Conservation (phyloP, 2,888 invertebrate genomes). For the Trachelus tabidus region DNA sequence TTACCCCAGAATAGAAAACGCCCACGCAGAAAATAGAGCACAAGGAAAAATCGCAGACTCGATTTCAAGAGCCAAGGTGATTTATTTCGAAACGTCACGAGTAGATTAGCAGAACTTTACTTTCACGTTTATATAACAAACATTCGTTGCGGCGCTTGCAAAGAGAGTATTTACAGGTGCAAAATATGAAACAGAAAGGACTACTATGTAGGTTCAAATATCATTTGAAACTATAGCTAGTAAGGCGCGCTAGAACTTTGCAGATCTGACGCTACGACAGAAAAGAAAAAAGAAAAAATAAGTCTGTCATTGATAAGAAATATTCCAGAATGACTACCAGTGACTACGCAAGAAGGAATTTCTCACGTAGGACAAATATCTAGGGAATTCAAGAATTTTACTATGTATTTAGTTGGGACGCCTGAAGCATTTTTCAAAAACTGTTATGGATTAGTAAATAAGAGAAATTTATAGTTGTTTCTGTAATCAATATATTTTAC, state of each 20-base stretch:
- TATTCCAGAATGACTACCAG: not conserved
- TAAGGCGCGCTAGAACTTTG: conserved; percentile 3
- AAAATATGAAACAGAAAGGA: not conserved
- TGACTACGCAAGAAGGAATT: not conserved
- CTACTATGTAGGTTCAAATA: not conserved
- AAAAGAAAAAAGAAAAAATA: not conserved
- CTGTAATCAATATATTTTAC: not conserved
- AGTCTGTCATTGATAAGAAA: not conserved
- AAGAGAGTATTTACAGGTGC: not conserved
- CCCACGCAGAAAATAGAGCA: not conserved
- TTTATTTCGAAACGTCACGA: conserved; percentile 26
- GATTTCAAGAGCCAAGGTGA: conserved; percentile 31
- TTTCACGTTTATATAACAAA: not conserved
- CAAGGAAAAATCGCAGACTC: not conserved
- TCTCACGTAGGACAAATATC: not conserved
- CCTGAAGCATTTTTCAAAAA: not conserved
- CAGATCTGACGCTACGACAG: not conserved
- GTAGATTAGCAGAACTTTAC: not conserved
- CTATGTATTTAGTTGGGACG: not conserved
- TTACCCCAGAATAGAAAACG: conserved; percentile 2
- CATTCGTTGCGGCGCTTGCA: not conserved
- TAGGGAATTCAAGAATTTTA: not conserved
- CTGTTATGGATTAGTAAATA: not conserved
- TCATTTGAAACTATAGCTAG: not conserved
- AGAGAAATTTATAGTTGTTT: not conserved